Percentiles rank a stretch among this genome's conserved stretches.
Conservation (phyloP, 2,888 invertebrate species). For the Andrena bicolor region DNA sequence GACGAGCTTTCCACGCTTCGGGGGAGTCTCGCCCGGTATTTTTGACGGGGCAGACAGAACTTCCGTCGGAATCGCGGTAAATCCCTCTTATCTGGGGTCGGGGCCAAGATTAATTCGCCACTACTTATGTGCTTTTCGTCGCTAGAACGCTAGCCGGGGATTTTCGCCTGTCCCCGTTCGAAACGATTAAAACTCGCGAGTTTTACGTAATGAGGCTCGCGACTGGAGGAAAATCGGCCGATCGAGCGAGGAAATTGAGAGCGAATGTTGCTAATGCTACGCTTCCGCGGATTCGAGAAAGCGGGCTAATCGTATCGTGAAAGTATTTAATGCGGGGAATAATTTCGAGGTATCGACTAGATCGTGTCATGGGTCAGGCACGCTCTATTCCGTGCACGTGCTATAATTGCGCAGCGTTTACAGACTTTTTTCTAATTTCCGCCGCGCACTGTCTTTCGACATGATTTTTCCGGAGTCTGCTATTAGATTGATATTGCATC, state of each 20-base stretch:
- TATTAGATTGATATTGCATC: constrained; percentile 22
- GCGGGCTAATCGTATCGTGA: constrained; percentile 60
- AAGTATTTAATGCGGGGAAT: constrained; percentile 35
- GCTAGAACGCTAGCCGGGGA: constrained; percentile 14
- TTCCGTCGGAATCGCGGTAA: constrained; percentile 52
- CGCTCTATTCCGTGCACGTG: constrained; percentile 9
- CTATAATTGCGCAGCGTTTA: constrained; percentile 15
- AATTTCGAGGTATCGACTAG: constrained; percentile 21
- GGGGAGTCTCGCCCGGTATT: constrained; percentile 25
- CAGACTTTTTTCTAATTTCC: constrained; percentile 32
- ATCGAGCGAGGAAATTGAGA: constrained; percentile 37
- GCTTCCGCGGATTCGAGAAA: constrained; percentile 55
- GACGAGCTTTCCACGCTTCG: constrained; percentile 31
- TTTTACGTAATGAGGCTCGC: constrained; percentile 1
- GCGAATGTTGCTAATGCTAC: constrained; percentile 53
- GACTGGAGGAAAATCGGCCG: constrained; percentile 21
- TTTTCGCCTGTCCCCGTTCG: background rate
- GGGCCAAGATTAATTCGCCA: constrained; percentile 61
- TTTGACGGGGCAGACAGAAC: constrained; percentile 44
- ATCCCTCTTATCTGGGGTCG: constrained; percentile 62
- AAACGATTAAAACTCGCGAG: background rate
- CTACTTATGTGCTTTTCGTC: constrained; percentile 41
- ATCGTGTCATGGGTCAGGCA: constrained; percentile 49
- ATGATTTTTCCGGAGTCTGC: constrained; percentile 16
- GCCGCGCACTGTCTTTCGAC: constrained; percentile 16